Percentiles rank a stretch among this genome's conserved stretches.
Conservation (phyloP, 2,888 invertebrate genomes). For the Teleogryllus oceanicus region DNA sequence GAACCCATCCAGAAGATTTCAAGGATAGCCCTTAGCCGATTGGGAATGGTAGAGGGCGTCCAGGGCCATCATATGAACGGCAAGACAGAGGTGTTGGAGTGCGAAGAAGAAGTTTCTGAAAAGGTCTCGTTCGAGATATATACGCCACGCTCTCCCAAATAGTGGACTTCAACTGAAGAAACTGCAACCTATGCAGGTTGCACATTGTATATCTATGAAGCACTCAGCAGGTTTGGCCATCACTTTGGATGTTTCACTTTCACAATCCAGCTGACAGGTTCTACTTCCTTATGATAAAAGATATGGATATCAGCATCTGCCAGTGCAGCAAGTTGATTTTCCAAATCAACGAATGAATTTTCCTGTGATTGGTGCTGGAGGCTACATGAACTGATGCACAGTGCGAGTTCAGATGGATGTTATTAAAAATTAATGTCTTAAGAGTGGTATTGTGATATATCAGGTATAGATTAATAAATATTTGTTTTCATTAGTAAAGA, state of each 20-base stretch:
- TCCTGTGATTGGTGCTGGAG: conserved; percentile 18
- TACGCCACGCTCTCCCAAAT: conserved; percentile 49
- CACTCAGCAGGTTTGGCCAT: not conserved
- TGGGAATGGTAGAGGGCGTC: conserved; percentile 32
- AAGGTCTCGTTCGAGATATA: conserved; percentile 46
- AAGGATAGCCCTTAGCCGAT: conserved; percentile 32
- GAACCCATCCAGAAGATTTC: conserved; percentile 33
- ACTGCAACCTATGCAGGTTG: not conserved
- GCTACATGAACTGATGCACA: conserved; percentile 2
- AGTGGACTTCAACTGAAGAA: conserved; percentile 39
- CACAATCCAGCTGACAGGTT: conserved; percentile 7
- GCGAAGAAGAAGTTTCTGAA: conserved; percentile 43
- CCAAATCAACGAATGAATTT: not conserved
- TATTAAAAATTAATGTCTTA: not conserved
- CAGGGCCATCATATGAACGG: conserved; percentile 34
- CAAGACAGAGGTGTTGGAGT: conserved; percentile 32
- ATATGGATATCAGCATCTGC: conserved; percentile 9
- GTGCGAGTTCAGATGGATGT: not conserved
- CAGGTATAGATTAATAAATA: conserved; percentile 19
- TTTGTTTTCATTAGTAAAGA: conserved; percentile 20
- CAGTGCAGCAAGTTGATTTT: not conserved
- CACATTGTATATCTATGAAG: not conserved
- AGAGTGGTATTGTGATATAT: conserved; percentile 18
- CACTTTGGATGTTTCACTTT: not conserved
- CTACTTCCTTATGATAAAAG: not conserved